Evolutionary conservation across 2,113 vertebrate species (phyloP), one percentile per base, ranked within the genome.

Genomic region (Chaetura pelagica): DNA sequence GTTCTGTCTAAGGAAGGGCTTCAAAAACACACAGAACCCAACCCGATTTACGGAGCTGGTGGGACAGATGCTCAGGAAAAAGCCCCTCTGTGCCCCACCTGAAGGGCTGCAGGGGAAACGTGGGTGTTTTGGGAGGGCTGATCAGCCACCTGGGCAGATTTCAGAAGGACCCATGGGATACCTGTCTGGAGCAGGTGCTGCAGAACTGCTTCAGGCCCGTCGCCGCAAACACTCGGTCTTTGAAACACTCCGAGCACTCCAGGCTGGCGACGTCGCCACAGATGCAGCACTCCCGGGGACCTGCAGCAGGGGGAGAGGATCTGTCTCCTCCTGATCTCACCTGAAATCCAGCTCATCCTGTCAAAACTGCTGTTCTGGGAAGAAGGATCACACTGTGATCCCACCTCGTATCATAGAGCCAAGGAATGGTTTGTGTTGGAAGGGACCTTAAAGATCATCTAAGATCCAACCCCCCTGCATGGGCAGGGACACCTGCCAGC

Each of bases 191-290:
- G 93, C 99, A 99, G 24, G 54, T 96, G 17, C 21, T 23, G 85
- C 99, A 99, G 96, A 98, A 99, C 75, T 98, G 96, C 96, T 99
- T 99, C 92, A 98, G 97, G 71, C 99, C 98, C 0, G 93, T 97
- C 9, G 91, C 94, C 18, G 98, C 97, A 0, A 99, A 99, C 17
- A 97, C 80, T 3, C 96, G 52, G 81, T 99, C 99, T 62, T 94
- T 96, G 64, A 99, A 99, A 96, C 99, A 99, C 4, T 98, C 98
- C 0, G 34, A 14, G 57, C 99, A 99, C 84, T 99, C 99, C 26
- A 95, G 30, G 18, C 76, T 68, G 6, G 99, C 99, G 13, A 98
- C 48, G 2, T 81, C 67, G 27, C 98, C 98, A 24, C 99, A 99
- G 57, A 99, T 34, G 7, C 98, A 97, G 77, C 99, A 99, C 94